These are phyloP conservation scores for Oreocharis arfaki DNA, from an alignment of 2,113 vertebrate species.

Conservation along the genomic window DNA sequence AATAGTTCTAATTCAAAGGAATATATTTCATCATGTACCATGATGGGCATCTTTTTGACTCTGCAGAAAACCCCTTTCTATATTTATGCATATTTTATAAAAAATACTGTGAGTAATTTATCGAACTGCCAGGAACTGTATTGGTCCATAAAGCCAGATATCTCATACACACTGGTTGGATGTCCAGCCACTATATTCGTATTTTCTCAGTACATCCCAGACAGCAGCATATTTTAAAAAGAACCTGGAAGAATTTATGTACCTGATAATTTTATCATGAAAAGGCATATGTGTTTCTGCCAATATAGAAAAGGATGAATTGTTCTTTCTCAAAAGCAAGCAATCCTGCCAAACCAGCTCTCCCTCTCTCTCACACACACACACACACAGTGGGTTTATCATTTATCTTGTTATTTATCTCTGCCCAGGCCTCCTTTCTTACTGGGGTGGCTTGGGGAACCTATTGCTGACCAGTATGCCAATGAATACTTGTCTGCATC, in stretches of 20 bases:
- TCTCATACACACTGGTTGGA: background rate
- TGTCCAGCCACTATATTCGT: background rate
- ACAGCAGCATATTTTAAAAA: background rate
- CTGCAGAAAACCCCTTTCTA: background rate
- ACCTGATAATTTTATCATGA: background rate
- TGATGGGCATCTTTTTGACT: background rate
- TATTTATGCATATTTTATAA: background rate
- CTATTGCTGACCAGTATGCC: background rate
- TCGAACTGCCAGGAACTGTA: background rate
- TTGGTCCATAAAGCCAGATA: background rate
- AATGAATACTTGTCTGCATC: background rate
- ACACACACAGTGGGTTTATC: background rate
- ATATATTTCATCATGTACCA: background rate
- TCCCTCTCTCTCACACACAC: no score
- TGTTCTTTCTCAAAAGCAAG: background rate
- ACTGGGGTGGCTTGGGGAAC: background rate
- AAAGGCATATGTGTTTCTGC: background rate
- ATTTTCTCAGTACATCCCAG: background rate
- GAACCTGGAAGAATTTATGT: background rate
- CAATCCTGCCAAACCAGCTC: background rate
- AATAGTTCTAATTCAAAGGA: background rate
- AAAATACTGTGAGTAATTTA: background rate
- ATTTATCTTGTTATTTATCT: background rate
- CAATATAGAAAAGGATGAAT: background rate
- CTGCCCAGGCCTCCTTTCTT: background rate